Percentiles rank a stretch among this genome's conserved stretches.
These are phyloP conservation scores for Eurypyga helias DNA, from an alignment of 2,113 vertebrate species.

Conservation along the genomic window DNA sequence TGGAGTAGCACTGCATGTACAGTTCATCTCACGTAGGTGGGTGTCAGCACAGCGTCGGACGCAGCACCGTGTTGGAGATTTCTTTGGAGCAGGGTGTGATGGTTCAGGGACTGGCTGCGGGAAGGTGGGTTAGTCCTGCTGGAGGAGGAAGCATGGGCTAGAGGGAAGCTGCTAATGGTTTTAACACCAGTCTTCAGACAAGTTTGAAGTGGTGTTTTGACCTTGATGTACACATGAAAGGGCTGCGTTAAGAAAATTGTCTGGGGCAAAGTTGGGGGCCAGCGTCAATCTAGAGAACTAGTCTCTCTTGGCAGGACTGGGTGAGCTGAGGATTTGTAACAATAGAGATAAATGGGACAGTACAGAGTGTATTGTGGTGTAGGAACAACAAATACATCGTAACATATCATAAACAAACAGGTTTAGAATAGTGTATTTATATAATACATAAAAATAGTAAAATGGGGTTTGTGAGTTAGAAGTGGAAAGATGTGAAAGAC, in stretches of 20 bases:
- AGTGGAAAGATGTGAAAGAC: not conserved
- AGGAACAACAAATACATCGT: not conserved
- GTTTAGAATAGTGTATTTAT: not conserved
- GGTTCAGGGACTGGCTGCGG: not conserved
- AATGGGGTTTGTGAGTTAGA: not conserved
- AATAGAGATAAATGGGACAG: not conserved
- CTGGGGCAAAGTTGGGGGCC: not conserved
- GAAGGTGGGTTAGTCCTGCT: not conserved
- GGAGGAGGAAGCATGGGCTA: not conserved
- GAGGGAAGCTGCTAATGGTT: not conserved
- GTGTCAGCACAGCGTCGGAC: not conserved
- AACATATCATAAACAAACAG: no score
- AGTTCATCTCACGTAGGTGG: not conserved
- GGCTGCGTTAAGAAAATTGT: not conserved
- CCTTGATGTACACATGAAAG: not conserved
- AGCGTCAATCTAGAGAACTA: rapidly evolving
- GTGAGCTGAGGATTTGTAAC: not conserved
- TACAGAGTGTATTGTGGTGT: not conserved
- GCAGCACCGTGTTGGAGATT: not conserved
- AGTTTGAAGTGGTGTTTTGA: not conserved
- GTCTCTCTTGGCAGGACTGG: not conserved
- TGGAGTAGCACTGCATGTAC: not conserved
- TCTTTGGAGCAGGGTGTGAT: not conserved
- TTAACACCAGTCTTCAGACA: not conserved
- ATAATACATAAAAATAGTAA: not conserved